Evolutionary conservation across 2,888 invertebrate species (phyloP), one percentile per base, ranked within the genome.

Genomic region (Chelonus formosanus): DNA sequence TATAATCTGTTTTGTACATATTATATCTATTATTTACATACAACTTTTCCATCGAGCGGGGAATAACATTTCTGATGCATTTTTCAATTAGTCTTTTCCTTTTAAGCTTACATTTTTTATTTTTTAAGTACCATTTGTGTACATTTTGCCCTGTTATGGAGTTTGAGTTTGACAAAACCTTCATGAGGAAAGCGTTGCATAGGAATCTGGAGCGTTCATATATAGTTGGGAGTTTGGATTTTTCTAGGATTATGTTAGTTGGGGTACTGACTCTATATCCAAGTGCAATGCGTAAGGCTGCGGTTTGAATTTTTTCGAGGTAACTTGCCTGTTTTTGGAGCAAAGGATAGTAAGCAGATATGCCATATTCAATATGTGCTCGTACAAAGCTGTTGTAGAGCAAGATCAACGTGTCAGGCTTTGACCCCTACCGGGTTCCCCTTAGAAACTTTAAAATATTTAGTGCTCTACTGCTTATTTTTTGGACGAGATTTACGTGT

Each of bases 301-400:
- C n/a, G 8, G 20, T 35, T 56, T 63, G 56, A 10, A 57, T 63
- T 5, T 47, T 35, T 0, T 63, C 57, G 20, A 63, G 44, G 31
- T 48, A 20, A n/a, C n/a, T 35, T 34, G n/a, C n/a, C n/a, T 48
- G 3, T 56, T 50, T 50, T 43, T 43, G 32, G n/a, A 34, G 36
- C 6, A 7, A 36, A 0, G 52, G 48, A 0, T 35, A 50, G 48
- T 57, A 52, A 3, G 50, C 48, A 20, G 40, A 45, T 6, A 40
- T n/a, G 4, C 32, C 48, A 20, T 57, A 63, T 4, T 63, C 56
- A n/a, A 43, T 40, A 3, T 40, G 8, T 4, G 56, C 4, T 6
- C 50, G 4, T 5, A 63, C n/a, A 56, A 36, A 63, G 6, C 56
- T 56, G 34, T 57, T 63, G 31, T 57, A 63, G 5, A 56, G n/a